Evolutionary conservation across 2,113 vertebrate species (phyloP).

Genomic region (Pelmatolapia mariae): DNA sequence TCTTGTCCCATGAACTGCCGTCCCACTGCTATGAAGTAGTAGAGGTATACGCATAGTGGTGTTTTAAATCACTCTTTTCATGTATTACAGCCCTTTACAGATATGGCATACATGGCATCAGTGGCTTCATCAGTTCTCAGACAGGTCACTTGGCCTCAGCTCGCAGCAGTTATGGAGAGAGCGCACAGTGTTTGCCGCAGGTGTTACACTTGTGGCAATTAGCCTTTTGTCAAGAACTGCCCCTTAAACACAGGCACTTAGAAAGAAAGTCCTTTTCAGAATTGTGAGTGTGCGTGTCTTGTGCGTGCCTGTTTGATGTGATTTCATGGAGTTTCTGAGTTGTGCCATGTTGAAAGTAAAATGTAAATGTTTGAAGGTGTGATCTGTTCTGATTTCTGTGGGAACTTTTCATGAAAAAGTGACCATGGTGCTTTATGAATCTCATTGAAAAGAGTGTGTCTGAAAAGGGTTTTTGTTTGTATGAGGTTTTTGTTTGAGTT

Average conservation of each 20-base stretch:
- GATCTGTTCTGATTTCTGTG: not conserved
- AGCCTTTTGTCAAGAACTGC: not conserved
- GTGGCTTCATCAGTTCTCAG: not conserved
- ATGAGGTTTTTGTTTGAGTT: not conserved
- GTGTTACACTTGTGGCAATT: not conserved
- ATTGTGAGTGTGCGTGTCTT: not conserved
- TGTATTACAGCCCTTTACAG: not conserved
- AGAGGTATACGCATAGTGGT: not conserved
- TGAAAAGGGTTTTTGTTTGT: not conserved
- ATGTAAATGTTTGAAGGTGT: not conserved
- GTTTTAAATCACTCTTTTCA: not conserved
- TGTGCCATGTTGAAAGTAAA: not conserved
- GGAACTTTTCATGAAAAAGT: not conserved
- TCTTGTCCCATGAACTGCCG: conserved; percentile 1
- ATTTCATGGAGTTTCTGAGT: not conserved
- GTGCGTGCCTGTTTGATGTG: not conserved
- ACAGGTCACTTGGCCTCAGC: not conserved
- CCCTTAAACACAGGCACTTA: not conserved
- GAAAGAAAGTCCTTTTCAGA: not conserved
- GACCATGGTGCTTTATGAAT: not conserved
- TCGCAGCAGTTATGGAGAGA: not conserved
- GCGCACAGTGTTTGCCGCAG: too few relatives aligned
- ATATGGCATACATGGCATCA: not conserved
- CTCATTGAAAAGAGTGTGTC: not conserved
- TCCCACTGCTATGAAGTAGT: not conserved